Conservation (phyloP, 2,797 vertebrate genomes). For the Hippopotamyrus pictus region DNA sequence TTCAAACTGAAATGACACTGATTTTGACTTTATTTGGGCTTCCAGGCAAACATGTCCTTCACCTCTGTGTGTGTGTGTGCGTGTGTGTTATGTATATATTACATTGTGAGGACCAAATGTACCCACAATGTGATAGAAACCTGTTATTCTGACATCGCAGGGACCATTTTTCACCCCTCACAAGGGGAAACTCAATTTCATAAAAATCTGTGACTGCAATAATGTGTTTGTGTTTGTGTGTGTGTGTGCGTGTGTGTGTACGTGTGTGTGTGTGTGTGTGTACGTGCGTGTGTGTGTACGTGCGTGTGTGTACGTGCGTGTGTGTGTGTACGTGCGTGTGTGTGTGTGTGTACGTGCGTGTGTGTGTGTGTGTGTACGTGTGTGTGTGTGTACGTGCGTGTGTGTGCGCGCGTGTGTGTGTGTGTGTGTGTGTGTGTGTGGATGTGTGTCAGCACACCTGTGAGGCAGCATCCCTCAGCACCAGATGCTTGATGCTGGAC, state of each 20-base stretch:
- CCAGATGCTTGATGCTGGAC: constrained; percentile 76
- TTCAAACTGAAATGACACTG: not conserved
- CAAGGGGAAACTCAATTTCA: too few species aligned
- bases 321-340: not conserved
- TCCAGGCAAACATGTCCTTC: not conserved
- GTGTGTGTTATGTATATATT: not conserved
- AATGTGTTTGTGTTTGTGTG: too few species aligned
- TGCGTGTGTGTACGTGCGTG: too few species aligned
- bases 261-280: too few species aligned
- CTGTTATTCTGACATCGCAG: too few species aligned
- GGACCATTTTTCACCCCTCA: too few species aligned
- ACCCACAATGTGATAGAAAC: too few species aligned
- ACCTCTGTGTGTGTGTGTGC: not conserved
- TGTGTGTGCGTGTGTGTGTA: too few species aligned
- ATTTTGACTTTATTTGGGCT: not conserved
- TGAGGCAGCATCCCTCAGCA: constrained; percentile 70
- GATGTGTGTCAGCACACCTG: constrained; percentile 57
- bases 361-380: too few species aligned
- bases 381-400: not conserved
- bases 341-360: not conserved
- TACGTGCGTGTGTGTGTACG: too few species aligned
- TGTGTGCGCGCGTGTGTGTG: not conserved
- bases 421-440: not conserved
- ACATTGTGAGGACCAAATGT: not conserved
- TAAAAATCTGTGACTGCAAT: too few species aligned